A percentile compares a stretch with the other conserved stretches of the same genome.
Conservation (phyloP, 2,113 vertebrate species). For the Passer montanus region DNA sequence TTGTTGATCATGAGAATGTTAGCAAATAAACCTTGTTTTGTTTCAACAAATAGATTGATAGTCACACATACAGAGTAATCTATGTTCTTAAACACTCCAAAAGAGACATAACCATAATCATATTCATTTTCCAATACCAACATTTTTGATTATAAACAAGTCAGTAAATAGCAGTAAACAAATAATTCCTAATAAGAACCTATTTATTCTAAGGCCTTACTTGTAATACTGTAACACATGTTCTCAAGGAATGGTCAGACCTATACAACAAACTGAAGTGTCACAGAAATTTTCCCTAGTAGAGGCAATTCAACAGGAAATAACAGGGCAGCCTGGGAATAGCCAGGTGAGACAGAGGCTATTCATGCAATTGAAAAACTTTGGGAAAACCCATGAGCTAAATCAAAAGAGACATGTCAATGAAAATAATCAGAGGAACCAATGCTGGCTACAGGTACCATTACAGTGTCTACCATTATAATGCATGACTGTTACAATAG, state of each 20-base stretch:
- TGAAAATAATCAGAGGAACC: background rate
- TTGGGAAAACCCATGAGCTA: background rate
- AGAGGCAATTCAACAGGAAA: background rate
- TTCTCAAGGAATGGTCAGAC: background rate
- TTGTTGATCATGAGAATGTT: background rate
- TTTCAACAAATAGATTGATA: background rate
- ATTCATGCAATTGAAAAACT: background rate
- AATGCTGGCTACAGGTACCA: background rate
- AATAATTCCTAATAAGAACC: background rate
- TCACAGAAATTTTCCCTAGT: background rate
- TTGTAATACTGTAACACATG: background rate
- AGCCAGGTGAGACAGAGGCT: background rate
- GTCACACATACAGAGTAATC: background rate
- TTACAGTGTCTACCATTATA: background rate
- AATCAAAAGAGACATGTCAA: background rate
- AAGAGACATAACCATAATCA: background rate
- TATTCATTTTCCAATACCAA: background rate
- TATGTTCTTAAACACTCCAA: background rate
- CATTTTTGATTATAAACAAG: background rate
- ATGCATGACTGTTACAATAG: background rate
- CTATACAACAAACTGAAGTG: background rate
- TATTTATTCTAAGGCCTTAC: background rate
- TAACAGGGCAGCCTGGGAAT: background rate
- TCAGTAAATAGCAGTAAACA: background rate
- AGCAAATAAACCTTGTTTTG: conserved; percentile 6